These are phyloP conservation scores for Microcaecilia unicolor DNA, from an alignment of 2,797 vertebrate genomes.

Conservation along the genomic window DNA sequence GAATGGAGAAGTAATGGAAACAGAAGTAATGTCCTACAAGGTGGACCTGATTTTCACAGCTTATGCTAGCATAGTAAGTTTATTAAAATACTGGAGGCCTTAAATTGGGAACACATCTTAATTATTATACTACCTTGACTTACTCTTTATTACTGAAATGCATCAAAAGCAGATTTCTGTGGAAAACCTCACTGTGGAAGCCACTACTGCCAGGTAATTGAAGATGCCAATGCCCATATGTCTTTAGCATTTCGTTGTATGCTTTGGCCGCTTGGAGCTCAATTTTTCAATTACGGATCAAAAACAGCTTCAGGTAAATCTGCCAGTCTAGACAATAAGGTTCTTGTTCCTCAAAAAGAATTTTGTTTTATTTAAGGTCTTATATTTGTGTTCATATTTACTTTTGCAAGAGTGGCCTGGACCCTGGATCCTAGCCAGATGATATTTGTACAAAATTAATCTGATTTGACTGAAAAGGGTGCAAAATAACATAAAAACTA, in stretches of 20 bases:
- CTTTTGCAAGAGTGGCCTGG: slow-evolving; percentile 4
- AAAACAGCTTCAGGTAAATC: slow-evolving; percentile 20
- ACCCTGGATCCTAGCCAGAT: slow-evolving; percentile 6
- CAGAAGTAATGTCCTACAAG: no score
- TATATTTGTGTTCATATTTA: slow-evolving; percentile 26
- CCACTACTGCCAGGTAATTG: not conserved
- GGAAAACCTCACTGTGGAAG: slow-evolving; percentile 1
- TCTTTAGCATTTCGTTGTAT: slow-evolving; percentile 32
- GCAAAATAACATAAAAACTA: no score
- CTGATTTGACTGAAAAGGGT: slow-evolving; percentile 11
- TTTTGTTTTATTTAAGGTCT: slow-evolving; percentile 34
- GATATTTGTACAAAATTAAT: slow-evolving; percentile 5
- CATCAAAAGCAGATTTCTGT: slow-evolving; percentile 33
- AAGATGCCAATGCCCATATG: slow-evolving; percentile 22
- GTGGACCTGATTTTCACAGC: no score
- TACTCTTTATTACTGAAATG: slow-evolving; percentile 29
- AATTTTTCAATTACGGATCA: slow-evolving; percentile 45
- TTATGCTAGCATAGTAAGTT: no score
- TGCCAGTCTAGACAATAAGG: slow-evolving; percentile 27
- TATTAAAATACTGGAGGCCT: slow-evolving; percentile 22
- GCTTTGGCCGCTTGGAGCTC: slow-evolving; percentile 34
- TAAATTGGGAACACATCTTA: slow-evolving; percentile 30
- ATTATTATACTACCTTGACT: slow-evolving; percentile 23
- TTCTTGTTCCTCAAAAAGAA: slow-evolving; percentile 31
- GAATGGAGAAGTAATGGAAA: no score